Percentiles rank a stretch among this genome's conserved stretches.
Conservation (phyloP, 2,113 vertebrate species). For the Cepphus grylle region DNA sequence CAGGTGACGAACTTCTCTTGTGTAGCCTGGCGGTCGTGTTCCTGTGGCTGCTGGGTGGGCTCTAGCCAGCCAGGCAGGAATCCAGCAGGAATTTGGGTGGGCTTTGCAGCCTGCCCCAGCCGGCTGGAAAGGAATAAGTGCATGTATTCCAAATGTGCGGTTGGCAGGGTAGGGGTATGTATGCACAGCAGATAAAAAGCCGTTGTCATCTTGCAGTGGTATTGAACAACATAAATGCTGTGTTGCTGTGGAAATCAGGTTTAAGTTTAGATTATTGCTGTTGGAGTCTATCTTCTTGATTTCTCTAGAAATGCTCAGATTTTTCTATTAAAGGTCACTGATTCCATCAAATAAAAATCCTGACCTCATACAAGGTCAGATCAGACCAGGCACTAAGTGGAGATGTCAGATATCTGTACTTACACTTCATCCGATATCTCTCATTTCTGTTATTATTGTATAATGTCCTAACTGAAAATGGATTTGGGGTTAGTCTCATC, state of each 20-base stretch:
- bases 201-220: not conserved
- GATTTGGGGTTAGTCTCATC: too few species aligned
- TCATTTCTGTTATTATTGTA: not conserved
- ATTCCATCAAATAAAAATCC: not conserved
- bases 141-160: not conserved
- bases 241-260: not conserved
- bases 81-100: not conserved
- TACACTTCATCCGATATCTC: not conserved
- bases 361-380: not conserved
- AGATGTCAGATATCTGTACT: not conserved
- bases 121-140: not conserved
- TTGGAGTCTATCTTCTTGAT: not conserved
- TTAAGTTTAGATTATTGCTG: not conserved
- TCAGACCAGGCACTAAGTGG: not conserved
- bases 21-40: not conserved
- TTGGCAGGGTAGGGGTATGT: not conserved
- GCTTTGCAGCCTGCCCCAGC: not conserved
- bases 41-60: not conserved
- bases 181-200: not conserved
- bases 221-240: not conserved
- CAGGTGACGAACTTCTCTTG: not conserved
- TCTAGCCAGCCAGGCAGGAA: not conserved
- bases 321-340: not conserved
- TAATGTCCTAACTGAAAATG: not conserved
- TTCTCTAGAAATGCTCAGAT: not conserved